phyloP scores from a whole-genome alignment of 2,797 vertebrate genomes.

The Hylomyscus alleni region DNA sequence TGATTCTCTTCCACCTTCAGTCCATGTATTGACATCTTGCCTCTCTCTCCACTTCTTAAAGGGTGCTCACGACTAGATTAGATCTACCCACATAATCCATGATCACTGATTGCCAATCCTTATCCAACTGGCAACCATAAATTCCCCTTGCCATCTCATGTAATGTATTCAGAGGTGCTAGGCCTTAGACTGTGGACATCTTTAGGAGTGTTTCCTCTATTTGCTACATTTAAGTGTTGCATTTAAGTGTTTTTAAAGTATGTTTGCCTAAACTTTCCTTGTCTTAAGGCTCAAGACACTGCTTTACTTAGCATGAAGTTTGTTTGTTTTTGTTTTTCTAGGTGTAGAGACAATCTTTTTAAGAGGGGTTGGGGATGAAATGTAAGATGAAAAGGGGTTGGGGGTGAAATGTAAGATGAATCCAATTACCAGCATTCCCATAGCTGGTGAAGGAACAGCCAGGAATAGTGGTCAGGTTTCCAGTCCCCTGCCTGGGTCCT shows the following conservation, averaged over 20 bases:
- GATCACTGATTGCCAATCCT: neutral
- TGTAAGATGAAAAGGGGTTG: neutral
- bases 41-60: conserved; percentile 1
- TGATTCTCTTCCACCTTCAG: neutral
- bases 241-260: conserved; percentile 57
- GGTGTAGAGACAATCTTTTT: conserved; percentile 27
- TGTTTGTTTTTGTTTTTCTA: neutral
- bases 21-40: neutral
- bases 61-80: neutral
- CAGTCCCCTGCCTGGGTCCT: neutral
- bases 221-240: neutral
- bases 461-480: neutral
- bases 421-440: neutral
- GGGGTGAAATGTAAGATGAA: neutral
- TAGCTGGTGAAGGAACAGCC: neutral
- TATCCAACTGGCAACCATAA: neutral
- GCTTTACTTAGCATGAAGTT: conserved; percentile 7
- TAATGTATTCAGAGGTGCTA: neutral
- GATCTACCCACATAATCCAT: neutral
- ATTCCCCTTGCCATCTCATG: neutral
- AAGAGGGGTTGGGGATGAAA: neutral
- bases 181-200: neutral
- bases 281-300: conserved; percentile 9
- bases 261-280: neutral
- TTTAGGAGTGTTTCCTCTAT: neutral